Base-by-base conservation (phyloP, 2,797 vertebrate species). In the Sardinella longiceps region DNA sequence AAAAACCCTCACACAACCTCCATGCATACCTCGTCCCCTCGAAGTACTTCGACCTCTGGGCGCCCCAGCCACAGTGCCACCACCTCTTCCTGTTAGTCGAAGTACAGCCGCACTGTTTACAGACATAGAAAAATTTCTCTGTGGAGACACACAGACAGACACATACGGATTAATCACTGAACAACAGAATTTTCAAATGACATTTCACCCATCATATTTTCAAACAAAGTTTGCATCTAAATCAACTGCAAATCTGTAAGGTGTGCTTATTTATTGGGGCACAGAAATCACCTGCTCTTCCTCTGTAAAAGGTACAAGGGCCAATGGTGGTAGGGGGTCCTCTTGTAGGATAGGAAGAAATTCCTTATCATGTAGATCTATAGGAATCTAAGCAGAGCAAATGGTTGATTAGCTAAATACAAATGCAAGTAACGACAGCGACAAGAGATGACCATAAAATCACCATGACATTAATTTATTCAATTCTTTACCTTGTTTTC, bases 121-220 rank as follows among this genome's bases (percentile, higher is more conserved):
- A 95, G 98, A 99, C 97, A 99, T 97, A 83, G 98, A 99, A 95
- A 99, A 99, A 95, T 99, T 99, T 95, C 98, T 98, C 98, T 99
- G 97, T 93, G 93, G 93, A 94, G 77, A 77, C 70, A 77, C 28
- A 70, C 5, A 77, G 0, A 77, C 33, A 77, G 2, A 53, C 51
- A 53, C 14, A 51, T 5, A 51, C 14, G 2, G 30, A 74, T 6
- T 77, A 15, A 77, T 18, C 37, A 77, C 37, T 70, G 15, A 12
- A 37, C n/a, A 2, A 5, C 15, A 70, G 66, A 39, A 23, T 77
- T 1, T 3, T 43, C 18, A 37, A 12, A 70, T 28, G 5, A 74
- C 1, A 74, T 37, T 74, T 37, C 28, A 18, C 15, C 4, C 63
- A 33, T 33, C 63, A 18, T 37, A 5, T 33, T 74, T 37, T 11